Base-by-base conservation (phyloP, 1,140 invertebrate genomes). In the Anthonomus grandis region DNA sequence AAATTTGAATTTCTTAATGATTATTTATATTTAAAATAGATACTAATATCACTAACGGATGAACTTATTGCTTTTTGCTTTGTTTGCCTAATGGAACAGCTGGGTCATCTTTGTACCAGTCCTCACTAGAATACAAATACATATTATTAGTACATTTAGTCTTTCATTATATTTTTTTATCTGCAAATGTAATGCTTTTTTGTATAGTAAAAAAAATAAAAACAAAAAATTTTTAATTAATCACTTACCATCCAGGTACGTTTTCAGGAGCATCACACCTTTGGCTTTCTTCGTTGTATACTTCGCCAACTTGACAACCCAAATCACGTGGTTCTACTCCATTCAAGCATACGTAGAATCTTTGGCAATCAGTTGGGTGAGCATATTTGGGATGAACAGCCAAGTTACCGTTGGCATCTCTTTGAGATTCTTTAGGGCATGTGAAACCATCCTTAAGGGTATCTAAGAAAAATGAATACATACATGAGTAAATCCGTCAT, bases 321-420 rank as follows among this genome's bases (percentile, higher is more conserved):
- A 92, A 81, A 73, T 93, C 87, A 58, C 91, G 81, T 2, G 91
- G 90, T 51, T 89, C 90, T 15, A 88, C 80, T 5, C 89, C 89
- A 71, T 90, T 93, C 55, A 93, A 76, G 73, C 92, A 95, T 5
- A 93, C 89, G 70, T 93, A 92, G 79, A 91, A 90, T 53, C 90
- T 88, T 73, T 91, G 89, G 74, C 91, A 93, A 70, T 93, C 89
- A 6, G 83, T 84, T 9, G 89, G 88, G 74, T 94, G 89, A 2
- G 89, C 79, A 73, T 85, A 94, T 66, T 90, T 89, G n/a, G 91
- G 90, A 75, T 93, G 91, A 37, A 91, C 86, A 2, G 91, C 82
- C 0, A 78, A 66, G 65, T 85, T 86, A 18, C 89, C 90, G 63
- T 85, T 81, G 4, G 79, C 78, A 65, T 88, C 86, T 1, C 81